Evolutionary conservation across 2,888 invertebrate species (phyloP).

Genomic region (Coelopa pilipes): DNA sequence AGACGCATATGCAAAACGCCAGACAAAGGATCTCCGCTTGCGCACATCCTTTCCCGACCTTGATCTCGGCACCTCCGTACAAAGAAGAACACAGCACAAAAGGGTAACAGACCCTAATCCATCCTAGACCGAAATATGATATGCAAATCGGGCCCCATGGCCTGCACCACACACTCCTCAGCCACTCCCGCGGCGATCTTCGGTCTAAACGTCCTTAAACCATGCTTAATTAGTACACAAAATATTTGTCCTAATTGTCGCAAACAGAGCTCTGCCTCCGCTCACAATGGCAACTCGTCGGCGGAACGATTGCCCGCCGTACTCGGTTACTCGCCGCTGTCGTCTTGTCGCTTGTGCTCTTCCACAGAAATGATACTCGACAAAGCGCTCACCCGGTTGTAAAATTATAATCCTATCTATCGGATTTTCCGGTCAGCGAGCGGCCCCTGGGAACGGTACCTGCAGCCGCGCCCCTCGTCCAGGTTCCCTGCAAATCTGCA

Average conservation of each 20-base stretch:
- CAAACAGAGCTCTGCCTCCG: slow-evolving; percentile 22
- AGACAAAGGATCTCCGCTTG: not conserved
- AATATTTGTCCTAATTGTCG: slow-evolving; percentile 61
- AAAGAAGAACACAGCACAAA: slow-evolving; percentile 4
- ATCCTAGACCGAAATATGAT: slow-evolving; percentile 12
- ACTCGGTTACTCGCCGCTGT: no score
- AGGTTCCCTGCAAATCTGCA: slow-evolving; percentile 47
- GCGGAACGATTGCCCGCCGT: slow-evolving; percentile 6
- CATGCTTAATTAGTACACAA: slow-evolving; percentile 61
- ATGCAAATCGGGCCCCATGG: slow-evolving; percentile 19
- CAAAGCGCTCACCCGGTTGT: slow-evolving; percentile 4
- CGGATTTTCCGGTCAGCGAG: slow-evolving; percentile 59
- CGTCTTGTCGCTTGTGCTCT: no score
- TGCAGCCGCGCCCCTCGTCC: not conserved
- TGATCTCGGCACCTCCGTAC: not conserved
- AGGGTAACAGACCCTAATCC: slow-evolving; percentile 10
- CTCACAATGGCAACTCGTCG: slow-evolving; percentile 14
- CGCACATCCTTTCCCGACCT: not conserved
- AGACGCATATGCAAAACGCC: not conserved
- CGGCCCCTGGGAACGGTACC: slow-evolving; percentile 18
- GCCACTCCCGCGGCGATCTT: slow-evolving; percentile 7
- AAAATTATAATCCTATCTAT: slow-evolving; percentile 57
- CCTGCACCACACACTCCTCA: not conserved
- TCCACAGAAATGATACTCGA: slow-evolving; percentile 11
- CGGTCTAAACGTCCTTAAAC: slow-evolving; percentile 29